These are phyloP conservation scores for Amiota communis DNA, from an alignment of 2,888 invertebrate species.

Conservation along the genomic window DNA sequence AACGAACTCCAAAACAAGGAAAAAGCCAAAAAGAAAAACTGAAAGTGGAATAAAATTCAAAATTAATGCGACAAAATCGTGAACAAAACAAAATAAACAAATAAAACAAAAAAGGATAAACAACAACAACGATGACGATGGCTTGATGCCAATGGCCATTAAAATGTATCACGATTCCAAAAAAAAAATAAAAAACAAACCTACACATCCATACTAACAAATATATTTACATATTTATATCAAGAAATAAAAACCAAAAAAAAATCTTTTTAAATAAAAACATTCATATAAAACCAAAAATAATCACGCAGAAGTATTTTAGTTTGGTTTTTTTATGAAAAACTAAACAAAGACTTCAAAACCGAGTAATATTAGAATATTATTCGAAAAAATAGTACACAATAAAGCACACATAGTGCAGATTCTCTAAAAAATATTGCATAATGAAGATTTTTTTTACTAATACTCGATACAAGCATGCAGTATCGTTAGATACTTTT, in stretches of 20 bases:
- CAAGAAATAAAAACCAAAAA: neutral
- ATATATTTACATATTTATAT: neutral
- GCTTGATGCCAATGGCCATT: constrained; percentile 6
- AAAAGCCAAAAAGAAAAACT: neutral
- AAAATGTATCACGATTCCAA: neutral
- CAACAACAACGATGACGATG: neutral
- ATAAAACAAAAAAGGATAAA: constrained; percentile 6
- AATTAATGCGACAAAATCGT: constrained; percentile 6
- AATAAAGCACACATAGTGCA: too few species aligned
- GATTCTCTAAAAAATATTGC: too few species aligned
- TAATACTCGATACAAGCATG: neutral
- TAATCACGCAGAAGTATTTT: constrained; percentile 9
- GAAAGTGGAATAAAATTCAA: neutral
- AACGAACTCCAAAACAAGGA: constrained; percentile 8
- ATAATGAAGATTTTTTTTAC: neutral
- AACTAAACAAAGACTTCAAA: neutral
- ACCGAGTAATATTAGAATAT: too few species aligned
- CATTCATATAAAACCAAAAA: constrained; percentile 9
- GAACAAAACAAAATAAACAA: neutral
- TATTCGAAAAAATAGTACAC: too few species aligned
- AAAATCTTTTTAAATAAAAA: neutral
- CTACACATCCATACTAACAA: neutral
- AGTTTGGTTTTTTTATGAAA: neutral
- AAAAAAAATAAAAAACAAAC: neutral
- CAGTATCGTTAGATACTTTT: neutral